Base-by-base conservation (phyloP, 2,797 vertebrate genomes). In the Scarus forsteni region DNA sequence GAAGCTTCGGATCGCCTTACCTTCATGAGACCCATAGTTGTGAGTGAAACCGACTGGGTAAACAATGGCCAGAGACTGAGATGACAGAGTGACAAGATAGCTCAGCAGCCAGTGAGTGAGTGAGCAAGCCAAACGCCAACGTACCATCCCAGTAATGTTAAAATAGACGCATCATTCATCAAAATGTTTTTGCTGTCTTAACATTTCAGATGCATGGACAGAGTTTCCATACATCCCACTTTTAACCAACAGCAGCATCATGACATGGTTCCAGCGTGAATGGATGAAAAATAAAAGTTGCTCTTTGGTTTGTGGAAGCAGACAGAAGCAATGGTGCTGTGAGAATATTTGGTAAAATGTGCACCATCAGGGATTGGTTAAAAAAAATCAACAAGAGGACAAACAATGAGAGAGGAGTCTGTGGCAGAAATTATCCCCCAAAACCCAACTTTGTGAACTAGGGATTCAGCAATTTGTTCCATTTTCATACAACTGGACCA, bases 361-460 rank as follows among this genome's bases (percentile, higher is more conserved):
- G 79, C 49, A 78, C 80, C 77, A 72, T 90, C 87, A 92, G 88
- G 85, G 87, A 90, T 83, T 70, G 75, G 60, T 62, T 66, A 45
- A 64, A n/a, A 59, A 61, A 58, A 8, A 52, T 59, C 52, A 58
- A 42, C 27, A 19, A 16, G 10, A 44, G 55, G 10, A 36, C 14
- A 60, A 42, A 39, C 8, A 11, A 5, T 10, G 7, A 39, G 38
- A 48, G 58, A 58, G 1, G 18, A 19, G 35, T 19, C 1, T 55
- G 15, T 3, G 52, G 36, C 3, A 35, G 38, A 39, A 39, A 39
- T 1, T 3, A 7, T 39, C 7, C 38, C 38, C 7, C 3, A 39
- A 39, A 7, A 10, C 7, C 9, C 5, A 6, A 39, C 27, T 27
- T 27, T 44, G 43, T 14, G 6, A 14, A 44, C 13, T 13, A 12